Percentiles rank a stretch among this genome's conserved stretches.
phyloP scores from a whole-genome alignment of 1,140 invertebrate genomes.

The Neodiprion pinetum region DNA sequence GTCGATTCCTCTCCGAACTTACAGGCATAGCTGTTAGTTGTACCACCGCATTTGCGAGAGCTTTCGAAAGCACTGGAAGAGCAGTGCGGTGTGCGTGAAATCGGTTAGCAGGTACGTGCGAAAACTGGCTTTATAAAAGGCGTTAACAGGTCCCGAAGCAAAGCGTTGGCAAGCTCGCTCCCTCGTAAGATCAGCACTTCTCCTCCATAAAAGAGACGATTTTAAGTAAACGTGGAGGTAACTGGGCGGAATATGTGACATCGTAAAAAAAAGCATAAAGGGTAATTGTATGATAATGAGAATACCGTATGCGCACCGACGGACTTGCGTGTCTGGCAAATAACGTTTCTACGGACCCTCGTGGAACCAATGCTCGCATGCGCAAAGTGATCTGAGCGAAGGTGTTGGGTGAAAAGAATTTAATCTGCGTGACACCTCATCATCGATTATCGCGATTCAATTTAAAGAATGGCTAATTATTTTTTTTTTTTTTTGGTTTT shows the following conservation, averaged over 20 bases:
- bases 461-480: no score
- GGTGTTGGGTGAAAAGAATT: background rate
- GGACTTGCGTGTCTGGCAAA: constrained; percentile 13
- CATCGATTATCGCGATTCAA: no score
- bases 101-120: background rate
- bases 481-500: no score
- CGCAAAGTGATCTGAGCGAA: constrained; percentile 23
- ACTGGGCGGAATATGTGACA: constrained; percentile 18
- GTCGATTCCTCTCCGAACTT: no score
- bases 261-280: constrained; percentile 46
- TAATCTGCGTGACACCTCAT: no score
- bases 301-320: constrained; percentile 39
- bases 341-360: constrained; percentile 1
- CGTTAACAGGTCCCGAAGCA: background rate
- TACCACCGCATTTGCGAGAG: no score
- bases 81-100: background rate
- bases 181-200: background rate
- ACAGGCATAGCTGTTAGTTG: no score
- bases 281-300: constrained; percentile 52
- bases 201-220: background rate
- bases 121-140: background rate
- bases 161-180: background rate
- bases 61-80: no score
- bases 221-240: background rate
- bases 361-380: background rate